These are phyloP conservation scores for Eupeodes corollae DNA, from an alignment of 1,140 invertebrate species.

Conservation along the genomic window DNA sequence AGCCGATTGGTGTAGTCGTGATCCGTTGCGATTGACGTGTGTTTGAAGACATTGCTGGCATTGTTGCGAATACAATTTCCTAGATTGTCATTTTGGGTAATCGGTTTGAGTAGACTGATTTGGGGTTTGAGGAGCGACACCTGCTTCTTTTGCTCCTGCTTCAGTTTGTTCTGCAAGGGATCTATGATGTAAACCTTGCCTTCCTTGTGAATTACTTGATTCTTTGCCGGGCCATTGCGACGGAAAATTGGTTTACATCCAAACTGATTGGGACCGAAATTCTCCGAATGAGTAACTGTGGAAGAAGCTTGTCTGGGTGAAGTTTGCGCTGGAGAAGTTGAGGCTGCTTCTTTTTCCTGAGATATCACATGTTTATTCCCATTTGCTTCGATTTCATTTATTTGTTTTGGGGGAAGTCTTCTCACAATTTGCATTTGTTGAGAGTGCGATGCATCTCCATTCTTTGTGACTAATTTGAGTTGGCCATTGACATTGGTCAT, in stretches of 20 bases:
- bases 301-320: too few relatives aligned
- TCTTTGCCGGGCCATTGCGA: slow-evolving; percentile 11
- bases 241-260: background rate
- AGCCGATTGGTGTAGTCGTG: slow-evolving; percentile 28
- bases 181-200: slow-evolving; percentile 33
- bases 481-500: too few relatives aligned
- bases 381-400: background rate
- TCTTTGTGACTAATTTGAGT: too few relatives aligned
- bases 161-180: slow-evolving; percentile 24
- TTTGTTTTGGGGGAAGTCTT: background rate
- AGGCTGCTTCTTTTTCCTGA: too few relatives aligned
- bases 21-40: slow-evolving; percentile 23
- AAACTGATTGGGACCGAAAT: too few relatives aligned
- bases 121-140: slow-evolving; percentile 32
- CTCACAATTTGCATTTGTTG: too few relatives aligned
- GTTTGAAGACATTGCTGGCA: slow-evolving; percentile 14
- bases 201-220: slow-evolving; percentile 26
- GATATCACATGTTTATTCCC: background rate
- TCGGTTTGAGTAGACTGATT: slow-evolving; percentile 19
- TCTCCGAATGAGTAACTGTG: too few relatives aligned
- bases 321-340: too few relatives aligned
- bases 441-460: too few relatives aligned
- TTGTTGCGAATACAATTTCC: slow-evolving; percentile 1
- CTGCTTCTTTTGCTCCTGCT: slow-evolving; percentile 23
- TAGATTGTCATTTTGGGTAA: slow-evolving; percentile 2